These are phyloP conservation scores for Campoletis sonorensis DNA, from an alignment of 1,140 invertebrate genomes.

Conservation along the genomic window DNA sequence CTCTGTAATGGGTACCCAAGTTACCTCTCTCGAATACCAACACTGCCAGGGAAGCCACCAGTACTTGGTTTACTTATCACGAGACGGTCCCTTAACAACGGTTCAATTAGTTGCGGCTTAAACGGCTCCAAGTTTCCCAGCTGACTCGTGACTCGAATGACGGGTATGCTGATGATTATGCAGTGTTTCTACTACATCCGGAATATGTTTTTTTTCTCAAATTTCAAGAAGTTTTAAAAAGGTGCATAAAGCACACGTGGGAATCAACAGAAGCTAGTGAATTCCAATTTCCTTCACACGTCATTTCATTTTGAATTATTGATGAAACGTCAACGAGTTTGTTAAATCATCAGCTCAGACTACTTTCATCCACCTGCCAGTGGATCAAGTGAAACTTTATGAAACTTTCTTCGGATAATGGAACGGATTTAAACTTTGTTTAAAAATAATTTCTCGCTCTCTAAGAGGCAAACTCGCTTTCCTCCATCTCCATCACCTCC, in stretches of 20 bases:
- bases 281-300: no score
- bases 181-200: constrained; percentile 44
- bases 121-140: constrained; percentile 63
- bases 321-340: no score
- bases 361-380: no score
- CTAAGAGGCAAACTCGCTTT: not conserved
- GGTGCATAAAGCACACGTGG: no score
- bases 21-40: constrained; percentile 15
- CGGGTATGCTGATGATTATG: constrained; percentile 57
- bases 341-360: no score
- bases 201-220: no score
- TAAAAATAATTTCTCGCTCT: no score
- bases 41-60: constrained; percentile 24
- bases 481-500: not conserved
- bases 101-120: constrained; percentile 47
- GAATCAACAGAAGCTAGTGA: no score
- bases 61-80: constrained; percentile 39
- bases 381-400: no score
- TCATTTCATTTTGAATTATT: no score
- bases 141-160: constrained; percentile 64
- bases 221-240: no score
- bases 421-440: not conserved
- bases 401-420: no score
- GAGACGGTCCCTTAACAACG: constrained; percentile 35
- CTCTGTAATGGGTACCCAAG: constrained; percentile 43